Base-by-base conservation (phyloP, 1,140 invertebrate species). In the Antheraea mylitta region DNA sequence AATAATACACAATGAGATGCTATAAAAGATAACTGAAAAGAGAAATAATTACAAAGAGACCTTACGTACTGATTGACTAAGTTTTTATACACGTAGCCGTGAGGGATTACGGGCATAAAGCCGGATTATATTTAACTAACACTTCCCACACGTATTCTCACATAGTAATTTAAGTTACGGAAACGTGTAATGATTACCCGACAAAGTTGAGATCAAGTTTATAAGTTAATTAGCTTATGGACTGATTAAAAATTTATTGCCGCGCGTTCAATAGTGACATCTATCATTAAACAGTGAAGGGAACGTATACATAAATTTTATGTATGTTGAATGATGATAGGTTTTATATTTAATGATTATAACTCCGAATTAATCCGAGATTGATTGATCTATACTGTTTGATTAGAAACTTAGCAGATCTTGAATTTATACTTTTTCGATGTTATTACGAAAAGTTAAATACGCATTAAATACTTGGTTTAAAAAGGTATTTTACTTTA, bases 51-150 rank as follows among this genome's bases (percentile, higher is more conserved):
- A n/a, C 45, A 53, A 13, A 53, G 13, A 7, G 45, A 53, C 16
- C 13, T 53, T 53, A 53, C 11, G 45, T n/a, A 53, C 45, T 53
- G 45, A 53, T 53, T 53, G 45, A 53, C 45, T 53, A 53, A 53
- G 0, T 13, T 53, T 53, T 53, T 53, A 53, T 53, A 53, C 16
- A 53, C 45, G 45, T 53, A 53, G 45, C 45, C 45, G 45, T 63
- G n/a, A 63, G 30, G 37, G 61, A 63, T 63, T 63, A 63, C 61
- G 30, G 61, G 13, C 61, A 37, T 63, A 63, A 63, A 63, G 61
- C 61, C 61, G 61, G 61, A 63, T 63, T 63, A 63, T 37, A 8
- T 63, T 63, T 63, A n/a, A 30, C 19, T 37, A 63, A 63, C 45
- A 53, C 45, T 53, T 53, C 45, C 45, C 45, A 53, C 45, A 53